Conservation (phyloP, 2,797 vertebrate species). For the Labeo calbasu region DNA sequence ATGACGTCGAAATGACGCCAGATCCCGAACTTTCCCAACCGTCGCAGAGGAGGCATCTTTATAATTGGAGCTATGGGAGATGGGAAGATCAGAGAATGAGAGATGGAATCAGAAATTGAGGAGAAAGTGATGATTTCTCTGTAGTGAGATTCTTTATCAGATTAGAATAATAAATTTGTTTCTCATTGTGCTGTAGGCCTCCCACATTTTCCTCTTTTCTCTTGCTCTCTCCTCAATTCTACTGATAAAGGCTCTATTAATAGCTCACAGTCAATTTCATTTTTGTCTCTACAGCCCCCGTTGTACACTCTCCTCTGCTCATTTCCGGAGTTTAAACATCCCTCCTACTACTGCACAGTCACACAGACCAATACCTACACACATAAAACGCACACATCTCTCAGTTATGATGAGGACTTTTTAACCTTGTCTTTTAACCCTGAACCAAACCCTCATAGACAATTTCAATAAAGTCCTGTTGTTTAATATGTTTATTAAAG, state of each 20-base stretch:
- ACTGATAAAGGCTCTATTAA: conserved; percentile 48
- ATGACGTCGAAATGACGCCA: conserved; percentile 89
- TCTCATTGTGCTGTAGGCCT: conserved; percentile 35
- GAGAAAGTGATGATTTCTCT: conserved; percentile 11
- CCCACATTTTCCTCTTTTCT: conserved; percentile 27
- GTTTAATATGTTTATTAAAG: background rate
- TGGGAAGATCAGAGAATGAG: conserved; percentile 4
- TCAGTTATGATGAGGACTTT: background rate
- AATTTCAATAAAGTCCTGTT: background rate
- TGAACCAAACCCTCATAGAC: background rate
- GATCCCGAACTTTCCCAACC: conserved; percentile 84
- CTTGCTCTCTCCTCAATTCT: background rate
- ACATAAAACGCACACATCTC: conserved; percentile 23
- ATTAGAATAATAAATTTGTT: conserved; percentile 33
- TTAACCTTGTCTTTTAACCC: background rate
- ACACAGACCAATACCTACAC: conserved; percentile 38
- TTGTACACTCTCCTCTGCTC: conserved; percentile 38
- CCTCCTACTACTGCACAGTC: conserved; percentile 28
- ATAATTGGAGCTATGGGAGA: conserved; percentile 70
- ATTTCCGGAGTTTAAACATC: conserved; percentile 37
- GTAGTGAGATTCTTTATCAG: conserved; percentile 28
- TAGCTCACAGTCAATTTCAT: conserved; percentile 55
- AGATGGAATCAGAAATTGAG: conserved; percentile 5
- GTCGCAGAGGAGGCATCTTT: conserved; percentile 81
- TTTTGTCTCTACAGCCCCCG: conserved; percentile 39